These are phyloP conservation scores for Myotis daubentonii DNA, from an alignment of 2,797 vertebrate genomes.

Conservation along the genomic window DNA sequence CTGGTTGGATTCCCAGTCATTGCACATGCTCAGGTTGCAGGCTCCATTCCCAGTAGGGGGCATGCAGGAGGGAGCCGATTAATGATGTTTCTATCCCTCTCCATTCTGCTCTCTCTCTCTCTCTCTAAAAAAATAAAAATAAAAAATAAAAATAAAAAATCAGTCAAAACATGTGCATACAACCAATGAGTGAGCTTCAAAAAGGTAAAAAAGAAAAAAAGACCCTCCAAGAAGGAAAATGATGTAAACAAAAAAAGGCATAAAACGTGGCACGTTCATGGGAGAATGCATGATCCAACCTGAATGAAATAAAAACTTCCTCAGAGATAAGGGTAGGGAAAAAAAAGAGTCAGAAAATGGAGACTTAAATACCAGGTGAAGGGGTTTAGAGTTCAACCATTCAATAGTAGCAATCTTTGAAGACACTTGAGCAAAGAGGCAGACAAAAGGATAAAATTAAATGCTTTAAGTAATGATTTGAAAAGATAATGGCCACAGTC, in stretches of 20 bases:
- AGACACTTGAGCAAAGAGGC: neutral
- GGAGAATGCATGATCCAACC: neutral
- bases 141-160: too few species aligned
- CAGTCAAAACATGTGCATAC: too few species aligned
- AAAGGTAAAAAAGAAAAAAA: slow-evolving; percentile 2
- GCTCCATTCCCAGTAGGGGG: neutral
- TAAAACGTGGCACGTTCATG: neutral
- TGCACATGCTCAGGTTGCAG: neutral
- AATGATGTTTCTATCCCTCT: neutral
- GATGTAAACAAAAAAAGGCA: slow-evolving; percentile 13
- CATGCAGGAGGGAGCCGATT: neutral
- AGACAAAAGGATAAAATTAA: neutral
- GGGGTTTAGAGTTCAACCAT: neutral
- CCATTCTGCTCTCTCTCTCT: neutral
- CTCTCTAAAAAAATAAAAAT: too few species aligned
- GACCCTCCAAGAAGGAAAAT: neutral
- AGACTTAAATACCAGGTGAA: neutral
- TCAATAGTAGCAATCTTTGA: neutral
- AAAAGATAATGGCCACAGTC: neutral
- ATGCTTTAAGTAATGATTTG: neutral
- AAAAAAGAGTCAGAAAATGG: neutral
- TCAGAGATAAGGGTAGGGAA: neutral
- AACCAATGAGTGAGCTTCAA: neutral
- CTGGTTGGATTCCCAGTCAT: neutral
- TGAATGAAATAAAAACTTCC: slow-evolving; percentile 9